Evolutionary conservation across 2,888 invertebrate species (phyloP).

Genomic region (Plagiodera versicolora): DNA sequence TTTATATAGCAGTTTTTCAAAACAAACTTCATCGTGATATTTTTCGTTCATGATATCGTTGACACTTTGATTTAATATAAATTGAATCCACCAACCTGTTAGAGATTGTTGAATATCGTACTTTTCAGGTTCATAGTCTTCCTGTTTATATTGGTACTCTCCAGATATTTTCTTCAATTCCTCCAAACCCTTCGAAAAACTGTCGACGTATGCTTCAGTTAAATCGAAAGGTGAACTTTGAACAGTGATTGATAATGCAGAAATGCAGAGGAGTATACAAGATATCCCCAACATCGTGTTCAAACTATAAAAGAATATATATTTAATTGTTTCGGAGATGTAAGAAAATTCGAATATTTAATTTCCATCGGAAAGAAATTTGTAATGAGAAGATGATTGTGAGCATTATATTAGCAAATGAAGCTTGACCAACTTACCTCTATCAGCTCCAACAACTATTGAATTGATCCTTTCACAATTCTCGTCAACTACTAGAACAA

Average conservation of each 20-base stretch:
- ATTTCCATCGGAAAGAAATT: too few species aligned
- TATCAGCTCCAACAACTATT: neutral
- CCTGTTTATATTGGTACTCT: conserved; percentile 37
- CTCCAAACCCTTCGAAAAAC: conserved; percentile 42
- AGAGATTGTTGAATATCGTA: conserved; percentile 38
- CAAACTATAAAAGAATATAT: neutral
- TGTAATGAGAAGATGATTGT: too few species aligned
- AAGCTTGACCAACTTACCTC: neutral
- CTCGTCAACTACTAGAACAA: neutral
- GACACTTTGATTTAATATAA: too few species aligned
- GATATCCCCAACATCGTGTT: conserved; percentile 2
- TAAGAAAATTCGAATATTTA: too few species aligned
- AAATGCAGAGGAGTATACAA: conserved; percentile 16
- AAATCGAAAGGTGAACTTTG: conserved; percentile 43
- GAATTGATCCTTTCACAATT: neutral
- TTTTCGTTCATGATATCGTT: too few species aligned
- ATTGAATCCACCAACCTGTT: conserved; percentile 34
- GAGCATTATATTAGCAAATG: neutral
- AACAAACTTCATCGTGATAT: too few species aligned
- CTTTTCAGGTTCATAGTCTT: conserved; percentile 33
- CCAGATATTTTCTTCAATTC: conserved; percentile 37
- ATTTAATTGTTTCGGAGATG: too few species aligned
- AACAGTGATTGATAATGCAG: conserved; percentile 3
- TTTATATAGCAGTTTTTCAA: neutral
- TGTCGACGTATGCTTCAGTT: conserved; percentile 46